A percentile compares a stretch with the other conserved stretches of the same genome.
Conservation (phyloP, 2,888 invertebrate species). For the Ectobius pallidus region DNA sequence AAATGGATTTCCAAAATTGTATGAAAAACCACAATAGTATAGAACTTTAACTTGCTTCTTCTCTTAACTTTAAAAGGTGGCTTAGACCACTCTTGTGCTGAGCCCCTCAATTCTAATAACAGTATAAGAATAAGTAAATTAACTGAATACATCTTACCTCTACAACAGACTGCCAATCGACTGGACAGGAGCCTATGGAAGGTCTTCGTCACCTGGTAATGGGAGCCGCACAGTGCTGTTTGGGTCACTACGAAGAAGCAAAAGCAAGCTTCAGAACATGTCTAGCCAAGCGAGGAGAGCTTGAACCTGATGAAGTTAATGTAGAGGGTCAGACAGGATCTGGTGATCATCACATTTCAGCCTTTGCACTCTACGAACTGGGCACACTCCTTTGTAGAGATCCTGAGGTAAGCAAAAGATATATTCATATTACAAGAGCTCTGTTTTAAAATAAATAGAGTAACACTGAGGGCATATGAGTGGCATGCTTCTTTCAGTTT, state of each 20-base stretch:
- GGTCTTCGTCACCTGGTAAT: conserved; percentile 61
- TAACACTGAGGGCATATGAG: no score
- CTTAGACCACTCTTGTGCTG: no score
- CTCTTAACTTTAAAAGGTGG: no score
- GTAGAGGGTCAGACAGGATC: not conserved
- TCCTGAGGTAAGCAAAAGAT: conserved; percentile 53
- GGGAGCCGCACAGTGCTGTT: conserved; percentile 58
- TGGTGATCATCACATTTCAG: conserved; percentile 61
- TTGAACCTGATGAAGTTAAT: conserved; percentile 44
- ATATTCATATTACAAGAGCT: no score
- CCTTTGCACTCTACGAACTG: conserved; percentile 69
- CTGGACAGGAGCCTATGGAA: conserved; percentile 59
- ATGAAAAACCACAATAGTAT: no score
- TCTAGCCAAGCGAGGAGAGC: conserved; percentile 49
- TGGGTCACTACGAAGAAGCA: conserved; percentile 54
- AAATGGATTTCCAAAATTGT: no score
- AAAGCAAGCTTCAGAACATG: conserved; percentile 53
- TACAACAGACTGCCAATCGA: conserved; percentile 39
- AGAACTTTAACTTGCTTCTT: no score
- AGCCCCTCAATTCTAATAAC: no score
- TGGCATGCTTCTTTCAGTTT: no score
- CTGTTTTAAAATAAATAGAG: no score
- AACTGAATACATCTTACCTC: no score
- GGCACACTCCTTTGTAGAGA: conserved; percentile 59
- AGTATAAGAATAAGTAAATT: no score